Evolutionary conservation across 1,140 invertebrate species (phyloP), one percentile per base, ranked within the genome.

Genomic region (Solenopsis fugax): DNA sequence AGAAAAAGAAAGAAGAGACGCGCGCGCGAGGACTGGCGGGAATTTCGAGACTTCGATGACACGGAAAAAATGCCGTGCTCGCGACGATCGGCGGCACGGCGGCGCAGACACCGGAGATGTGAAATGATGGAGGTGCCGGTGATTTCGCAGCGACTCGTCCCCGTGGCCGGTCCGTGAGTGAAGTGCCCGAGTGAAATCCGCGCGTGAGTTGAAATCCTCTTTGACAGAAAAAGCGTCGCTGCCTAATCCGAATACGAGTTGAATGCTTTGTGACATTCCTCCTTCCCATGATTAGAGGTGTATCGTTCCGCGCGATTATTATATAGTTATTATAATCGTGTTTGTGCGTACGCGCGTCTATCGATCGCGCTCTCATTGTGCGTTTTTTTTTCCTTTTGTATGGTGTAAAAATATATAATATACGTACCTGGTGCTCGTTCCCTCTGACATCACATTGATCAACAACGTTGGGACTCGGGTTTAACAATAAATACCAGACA

Each of bases 351-450:
- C n/a, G 48, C 65, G 34, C 50, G 54, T 72, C 52, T 84, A 75
- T 84, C 69, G 69, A 84, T 84, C 69, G 80, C 18, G 69, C 21
- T 48, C 21, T 50, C 54, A 48, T 60, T 82, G 41, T 48, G n/a
- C 18, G 41, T 48, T 82, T 81, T 80, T 81, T 71, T 60, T 67
- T 62, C 29, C 60, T 37, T 84, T 62, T 60, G 54, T 13, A 37
- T 2, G 52, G 24, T 75, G 13, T 84, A 84, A 73, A 72, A 84
- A 84, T 84, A 60, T 75, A n/a, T 50, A 41, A 41, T 41, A 41
- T 64, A n/a, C 50, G 41, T 34, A 34, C 24, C 18, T 65, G 41
- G 67, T n/a, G 13, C 58, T 73, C 52, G 21, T 73, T 60, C 29
- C 24, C 41, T 50, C 21, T 84, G 80, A 10, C 58, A 24, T 37